A percentile compares a stretch with the other conserved stretches of the same genome.
These are phyloP conservation scores for Eugnorisma glareosa DNA, from an alignment of 2,888 invertebrate species.

Conservation along the genomic window DNA sequence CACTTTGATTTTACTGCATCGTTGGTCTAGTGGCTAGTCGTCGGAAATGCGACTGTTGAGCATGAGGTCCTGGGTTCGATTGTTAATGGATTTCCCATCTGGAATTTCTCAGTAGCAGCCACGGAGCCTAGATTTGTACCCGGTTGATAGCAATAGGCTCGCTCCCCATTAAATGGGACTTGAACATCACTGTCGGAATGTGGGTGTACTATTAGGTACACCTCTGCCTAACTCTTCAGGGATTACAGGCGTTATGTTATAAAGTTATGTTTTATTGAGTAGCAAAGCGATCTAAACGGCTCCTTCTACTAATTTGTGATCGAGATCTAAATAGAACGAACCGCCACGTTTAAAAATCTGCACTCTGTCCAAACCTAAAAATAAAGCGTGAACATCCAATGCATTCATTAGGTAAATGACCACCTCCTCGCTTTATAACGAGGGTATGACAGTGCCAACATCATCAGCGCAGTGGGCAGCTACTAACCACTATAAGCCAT, in stretches of 20 bases:
- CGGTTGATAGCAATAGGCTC: neutral
- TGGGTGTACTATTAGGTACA: neutral
- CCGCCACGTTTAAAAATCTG: neutral
- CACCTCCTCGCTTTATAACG: slow-evolving; percentile 57
- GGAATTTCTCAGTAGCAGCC: neutral
- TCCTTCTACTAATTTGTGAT: neutral
- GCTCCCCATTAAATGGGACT: neutral
- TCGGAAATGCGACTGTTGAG: neutral
- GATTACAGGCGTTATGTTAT: neutral
- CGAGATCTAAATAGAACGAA: neutral
- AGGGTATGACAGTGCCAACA: slow-evolving; percentile 59
- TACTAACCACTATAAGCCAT: slow-evolving; percentile 41
- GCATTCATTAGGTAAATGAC: slow-evolving; percentile 43
- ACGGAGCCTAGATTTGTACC: neutral
- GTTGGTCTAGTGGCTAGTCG: neutral
- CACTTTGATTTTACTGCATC: neutral
- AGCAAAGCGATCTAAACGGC: neutral
- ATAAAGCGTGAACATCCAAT: neutral
- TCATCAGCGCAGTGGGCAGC: slow-evolving; percentile 48
- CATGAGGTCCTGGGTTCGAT: neutral
- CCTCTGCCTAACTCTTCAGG: neutral
- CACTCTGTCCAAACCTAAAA: neutral
- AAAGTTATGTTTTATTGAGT: neutral
- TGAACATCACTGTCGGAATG: neutral
- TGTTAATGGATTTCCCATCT: neutral